A percentile compares a stretch with the other conserved stretches of the same genome.
Conservation (phyloP, 1,140 invertebrate genomes). For the Aphidius ervi region DNA sequence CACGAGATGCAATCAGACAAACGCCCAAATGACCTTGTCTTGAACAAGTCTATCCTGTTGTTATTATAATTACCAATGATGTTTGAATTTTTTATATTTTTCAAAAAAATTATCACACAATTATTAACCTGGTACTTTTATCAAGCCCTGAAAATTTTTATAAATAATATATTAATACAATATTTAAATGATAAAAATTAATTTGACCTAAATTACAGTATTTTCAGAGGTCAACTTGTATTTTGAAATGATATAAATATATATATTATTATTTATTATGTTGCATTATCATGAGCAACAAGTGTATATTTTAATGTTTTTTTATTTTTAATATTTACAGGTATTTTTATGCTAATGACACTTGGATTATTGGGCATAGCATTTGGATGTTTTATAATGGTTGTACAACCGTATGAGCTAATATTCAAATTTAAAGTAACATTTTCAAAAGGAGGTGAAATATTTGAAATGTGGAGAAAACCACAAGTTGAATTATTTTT, state of each 20-base stretch:
- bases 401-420: conserved; percentile 67
- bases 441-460: conserved; percentile 69
- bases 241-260: neutral
- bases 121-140: no score
- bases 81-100: no score
- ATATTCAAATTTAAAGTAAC: conserved; percentile 72
- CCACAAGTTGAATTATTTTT: conserved; percentile 80
- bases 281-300: no score
- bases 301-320: conserved; percentile 33
- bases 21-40: no score
- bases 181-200: no score
- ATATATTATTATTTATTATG: neutral
- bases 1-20: no score
- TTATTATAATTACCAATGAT: neutral
- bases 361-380: conserved; percentile 62
- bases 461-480: conserved; percentile 80
- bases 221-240: no score
- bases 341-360: conserved; percentile 62
- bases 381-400: conserved; percentile 58
- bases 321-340: conserved; percentile 54
- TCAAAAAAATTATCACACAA: no score
- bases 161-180: no score
- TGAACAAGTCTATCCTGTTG: no score
- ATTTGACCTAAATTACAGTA: no score
- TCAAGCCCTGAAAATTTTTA: no score